Conservation (phyloP, 1,140 invertebrate species). For the Halesus radiatus region DNA sequence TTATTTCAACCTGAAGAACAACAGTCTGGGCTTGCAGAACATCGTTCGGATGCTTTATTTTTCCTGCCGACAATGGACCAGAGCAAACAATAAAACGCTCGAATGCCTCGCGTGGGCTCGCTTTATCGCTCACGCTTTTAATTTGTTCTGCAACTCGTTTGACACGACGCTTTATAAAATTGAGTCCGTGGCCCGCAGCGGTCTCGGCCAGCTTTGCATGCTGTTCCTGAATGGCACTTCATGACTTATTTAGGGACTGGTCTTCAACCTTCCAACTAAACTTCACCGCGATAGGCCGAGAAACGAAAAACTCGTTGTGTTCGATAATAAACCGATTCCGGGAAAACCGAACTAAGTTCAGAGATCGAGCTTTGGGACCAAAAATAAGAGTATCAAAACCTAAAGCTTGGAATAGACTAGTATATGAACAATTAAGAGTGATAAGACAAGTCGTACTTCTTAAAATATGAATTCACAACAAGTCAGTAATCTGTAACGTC, state of each 20-base stretch:
- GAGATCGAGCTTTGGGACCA: no score
- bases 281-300: no score
- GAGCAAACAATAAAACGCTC: constrained; percentile 46
- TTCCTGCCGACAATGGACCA: constrained; percentile 16
- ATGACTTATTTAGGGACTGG: neutral
- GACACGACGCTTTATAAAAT: constrained; percentile 37
- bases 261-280: no score
- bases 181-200: constrained; percentile 20
- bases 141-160: constrained; percentile 50
- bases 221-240: constrained; percentile 17
- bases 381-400: no score
- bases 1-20: neutral
- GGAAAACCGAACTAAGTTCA: no score
- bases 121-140: constrained; percentile 50
- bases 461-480: no score
- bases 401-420: no score
- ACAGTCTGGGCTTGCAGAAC: neutral
- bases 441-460: no score
- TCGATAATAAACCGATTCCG: no score
- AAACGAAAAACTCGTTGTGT: no score
- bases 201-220: constrained; percentile 1
- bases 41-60: neutral
- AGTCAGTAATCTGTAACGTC: no score
- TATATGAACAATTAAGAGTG: no score
- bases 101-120: constrained; percentile 31